phyloP scores from a whole-genome alignment of 2,797 vertebrate genomes.

The Brachyrhaphis roseni region DNA sequence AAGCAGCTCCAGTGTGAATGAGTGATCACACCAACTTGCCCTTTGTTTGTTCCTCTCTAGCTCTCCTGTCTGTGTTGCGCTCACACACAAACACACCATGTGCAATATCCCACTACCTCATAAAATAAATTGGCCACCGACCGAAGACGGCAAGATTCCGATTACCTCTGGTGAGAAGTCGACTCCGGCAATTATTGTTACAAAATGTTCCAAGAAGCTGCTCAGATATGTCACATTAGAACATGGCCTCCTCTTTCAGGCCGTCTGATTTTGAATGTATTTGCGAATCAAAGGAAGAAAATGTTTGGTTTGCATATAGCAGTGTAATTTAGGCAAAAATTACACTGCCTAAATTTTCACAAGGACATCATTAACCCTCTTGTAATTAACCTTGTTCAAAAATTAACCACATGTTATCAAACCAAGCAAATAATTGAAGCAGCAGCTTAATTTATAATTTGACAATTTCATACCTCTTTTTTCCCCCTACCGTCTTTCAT shows the following conservation, averaged over 20 bases:
- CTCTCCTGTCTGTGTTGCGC: constrained; percentile 23
- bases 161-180: constrained; percentile 72
- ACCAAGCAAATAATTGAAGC: constrained; percentile 86
- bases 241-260: constrained; percentile 45
- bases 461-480: constrained; percentile 78
- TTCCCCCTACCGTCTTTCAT: constrained; percentile 59
- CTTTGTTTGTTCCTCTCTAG: constrained; percentile 70
- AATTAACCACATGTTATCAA: constrained; percentile 85
- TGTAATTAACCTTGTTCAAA: constrained; percentile 86
- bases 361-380: constrained; percentile 82
- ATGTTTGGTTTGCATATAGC: constrained; percentile 78
- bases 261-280: constrained; percentile 62
- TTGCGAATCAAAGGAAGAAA: constrained; percentile 79
- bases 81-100: constrained; percentile 45
- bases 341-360: constrained; percentile 50
- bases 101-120: constrained; percentile 72
- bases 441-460: constrained; percentile 84
- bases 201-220: constrained; percentile 70
- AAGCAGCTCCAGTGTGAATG: constrained; percentile 74
- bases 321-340: constrained; percentile 66
- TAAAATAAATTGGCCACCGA: constrained; percentile 78
- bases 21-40: constrained; percentile 73
- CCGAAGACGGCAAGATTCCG: constrained; percentile 70
- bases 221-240: constrained; percentile 72
- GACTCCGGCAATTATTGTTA: constrained; percentile 68